A percentile compares a stretch with the other conserved stretches of the same genome.
Evolutionary conservation across 2,888 invertebrate genomes (phyloP).

Genomic region (Orthosia gothica): DNA sequence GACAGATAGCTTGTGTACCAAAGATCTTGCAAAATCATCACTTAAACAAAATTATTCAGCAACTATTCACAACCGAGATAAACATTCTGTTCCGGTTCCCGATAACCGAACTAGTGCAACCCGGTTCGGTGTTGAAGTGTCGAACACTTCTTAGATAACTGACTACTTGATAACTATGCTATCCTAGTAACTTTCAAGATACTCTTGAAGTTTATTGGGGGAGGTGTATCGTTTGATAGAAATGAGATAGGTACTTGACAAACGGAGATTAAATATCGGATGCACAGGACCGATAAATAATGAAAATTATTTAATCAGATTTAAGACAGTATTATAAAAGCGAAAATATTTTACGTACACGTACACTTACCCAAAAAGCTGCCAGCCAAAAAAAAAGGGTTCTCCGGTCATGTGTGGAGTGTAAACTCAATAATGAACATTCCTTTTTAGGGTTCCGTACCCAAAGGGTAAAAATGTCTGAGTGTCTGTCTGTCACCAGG

Average conservation of each 20-base stretch:
- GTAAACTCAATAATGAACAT: too few relatives aligned
- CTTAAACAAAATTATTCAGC: background rate
- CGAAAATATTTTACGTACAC: too few relatives aligned
- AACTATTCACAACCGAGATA: background rate
- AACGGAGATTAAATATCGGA: background rate
- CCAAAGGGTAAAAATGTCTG: too few relatives aligned
- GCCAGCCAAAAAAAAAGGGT: too few relatives aligned
- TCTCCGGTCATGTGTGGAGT: too few relatives aligned
- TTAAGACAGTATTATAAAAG: too few relatives aligned
- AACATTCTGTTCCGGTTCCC: background rate
- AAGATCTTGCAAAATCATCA: background rate
- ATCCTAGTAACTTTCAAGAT: conserved; percentile 46
- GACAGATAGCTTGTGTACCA: too few relatives aligned
- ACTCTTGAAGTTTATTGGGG: conserved; percentile 18
- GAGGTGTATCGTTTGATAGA: background rate
- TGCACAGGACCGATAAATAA: background rate
- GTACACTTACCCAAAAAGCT: too few relatives aligned
- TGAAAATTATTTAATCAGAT: too few relatives aligned
- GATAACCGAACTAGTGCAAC: conserved; percentile 42
- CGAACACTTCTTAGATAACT: conserved; percentile 58
- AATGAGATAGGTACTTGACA: conserved; percentile 1
- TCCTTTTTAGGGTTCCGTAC: too few relatives aligned
- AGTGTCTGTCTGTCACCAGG: too few relatives aligned
- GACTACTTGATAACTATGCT: conserved; percentile 47
- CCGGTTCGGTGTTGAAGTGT: conserved; percentile 52